A percentile compares a stretch with the other conserved stretches of the same genome.
phyloP scores from a whole-genome alignment of 2,888 invertebrate genomes.

The Tanaodytes sp. region DNA sequence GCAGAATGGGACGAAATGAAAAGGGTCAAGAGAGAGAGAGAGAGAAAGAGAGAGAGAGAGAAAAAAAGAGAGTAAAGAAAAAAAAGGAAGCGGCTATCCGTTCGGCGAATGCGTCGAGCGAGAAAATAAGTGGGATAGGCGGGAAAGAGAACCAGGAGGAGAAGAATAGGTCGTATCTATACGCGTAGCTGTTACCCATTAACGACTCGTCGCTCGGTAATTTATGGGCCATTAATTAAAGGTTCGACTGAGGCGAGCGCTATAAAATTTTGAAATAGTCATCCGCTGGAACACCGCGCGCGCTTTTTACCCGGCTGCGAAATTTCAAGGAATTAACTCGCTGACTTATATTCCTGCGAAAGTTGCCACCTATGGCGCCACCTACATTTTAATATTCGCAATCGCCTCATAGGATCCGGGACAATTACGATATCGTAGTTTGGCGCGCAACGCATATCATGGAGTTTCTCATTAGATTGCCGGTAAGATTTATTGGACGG shows the following conservation, averaged over 20 bases:
- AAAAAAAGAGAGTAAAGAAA: no score
- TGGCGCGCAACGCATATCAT: no score
- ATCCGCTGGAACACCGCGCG: constrained; percentile 14
- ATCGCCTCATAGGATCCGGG: no score
- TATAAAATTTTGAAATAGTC: constrained; percentile 62
- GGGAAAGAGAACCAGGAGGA: constrained; percentile 22
- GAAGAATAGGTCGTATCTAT: constrained; percentile 46
- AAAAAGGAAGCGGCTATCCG: constrained; percentile 2
- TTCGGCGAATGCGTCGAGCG: constrained; percentile 27
- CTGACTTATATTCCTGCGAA: no score
- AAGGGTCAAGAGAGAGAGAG: neutral
- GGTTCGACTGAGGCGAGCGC: constrained; percentile 53
- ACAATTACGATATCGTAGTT: no score
- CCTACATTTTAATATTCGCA: constrained; percentile 2
- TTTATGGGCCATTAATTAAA: constrained; percentile 71
- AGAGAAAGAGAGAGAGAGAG: constrained; percentile 18
- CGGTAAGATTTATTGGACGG: no score
- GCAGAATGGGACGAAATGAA: constrained; percentile 24
- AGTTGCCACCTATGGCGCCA: neutral
- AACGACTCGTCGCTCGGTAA: constrained; percentile 64
- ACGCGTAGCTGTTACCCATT: constrained; percentile 55
- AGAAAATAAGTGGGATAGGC: constrained; percentile 36
- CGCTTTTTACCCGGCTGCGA: constrained; percentile 12
- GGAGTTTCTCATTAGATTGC: no score
- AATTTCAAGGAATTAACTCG: constrained; percentile 18